phyloP scores from a whole-genome alignment of 2,113 vertebrate genomes.

The Phocoena sinus region DNA sequence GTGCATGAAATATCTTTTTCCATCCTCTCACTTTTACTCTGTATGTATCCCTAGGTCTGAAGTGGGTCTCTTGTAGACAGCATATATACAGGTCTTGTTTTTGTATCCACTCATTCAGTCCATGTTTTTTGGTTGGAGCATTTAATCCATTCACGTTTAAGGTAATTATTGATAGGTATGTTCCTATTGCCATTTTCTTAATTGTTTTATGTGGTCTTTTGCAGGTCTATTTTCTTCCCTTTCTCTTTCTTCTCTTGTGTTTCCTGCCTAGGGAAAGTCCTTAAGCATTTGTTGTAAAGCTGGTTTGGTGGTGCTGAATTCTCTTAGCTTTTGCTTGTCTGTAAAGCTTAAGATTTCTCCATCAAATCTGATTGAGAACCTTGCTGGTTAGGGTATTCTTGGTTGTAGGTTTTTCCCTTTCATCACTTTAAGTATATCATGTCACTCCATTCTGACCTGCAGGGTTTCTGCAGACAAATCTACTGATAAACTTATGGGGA shows the following conservation, averaged over 20 bases:
- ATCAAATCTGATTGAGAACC: not conserved
- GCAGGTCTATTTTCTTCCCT: not conserved
- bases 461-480: not conserved
- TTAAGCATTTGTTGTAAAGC: not conserved
- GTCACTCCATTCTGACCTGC: not conserved
- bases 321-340: not conserved
- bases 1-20: not conserved
- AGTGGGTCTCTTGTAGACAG: not conserved
- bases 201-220: not conserved
- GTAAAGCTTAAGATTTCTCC: not conserved
- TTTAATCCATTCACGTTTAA: not conserved
- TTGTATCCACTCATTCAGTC: not conserved
- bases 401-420: not conserved
- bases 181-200: not conserved
- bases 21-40: not conserved
- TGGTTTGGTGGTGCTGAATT: not conserved
- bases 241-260: not conserved
- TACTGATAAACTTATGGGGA: not conserved
- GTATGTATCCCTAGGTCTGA: not conserved
- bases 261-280: not conserved
- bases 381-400: not conserved
- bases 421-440: not conserved
- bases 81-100: not conserved
- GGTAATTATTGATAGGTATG: not conserved
- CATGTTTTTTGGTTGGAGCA: not conserved